phyloP scores from a whole-genome alignment of 2,113 vertebrate species.

The Caretta caretta region DNA sequence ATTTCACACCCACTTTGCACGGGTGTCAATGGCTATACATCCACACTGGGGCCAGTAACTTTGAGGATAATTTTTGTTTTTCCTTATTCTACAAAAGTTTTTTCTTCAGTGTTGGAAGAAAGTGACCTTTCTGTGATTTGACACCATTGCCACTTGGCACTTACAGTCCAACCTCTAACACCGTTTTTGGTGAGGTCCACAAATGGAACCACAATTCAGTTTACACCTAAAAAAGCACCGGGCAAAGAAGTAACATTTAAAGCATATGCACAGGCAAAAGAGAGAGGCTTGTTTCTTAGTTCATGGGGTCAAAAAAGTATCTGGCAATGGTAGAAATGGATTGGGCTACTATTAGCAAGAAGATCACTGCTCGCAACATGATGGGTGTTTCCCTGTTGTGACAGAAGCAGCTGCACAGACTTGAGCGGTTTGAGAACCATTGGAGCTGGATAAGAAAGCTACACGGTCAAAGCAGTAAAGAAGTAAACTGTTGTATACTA shows the following conservation, averaged over 20 bases:
- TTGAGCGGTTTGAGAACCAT: background rate
- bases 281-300: background rate
- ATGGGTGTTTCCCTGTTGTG: background rate
- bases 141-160: background rate
- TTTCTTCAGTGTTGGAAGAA: background rate
- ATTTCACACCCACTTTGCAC: background rate
- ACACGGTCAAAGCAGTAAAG: background rate
- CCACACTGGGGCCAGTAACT: background rate
- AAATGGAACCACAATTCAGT: background rate
- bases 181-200: background rate
- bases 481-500: background rate
- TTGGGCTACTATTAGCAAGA: background rate
- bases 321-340: background rate
- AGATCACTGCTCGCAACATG: background rate
- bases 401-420: background rate
- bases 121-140: background rate
- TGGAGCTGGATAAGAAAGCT: background rate
- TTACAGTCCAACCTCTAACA: background rate
- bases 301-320: background rate
- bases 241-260: background rate
- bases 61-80: background rate
- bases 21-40: fast-evolving
- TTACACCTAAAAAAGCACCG: background rate
- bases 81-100: background rate
- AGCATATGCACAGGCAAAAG: background rate